These are phyloP conservation scores for Tinea trinotella DNA, from an alignment of 2,888 invertebrate genomes.

Conservation along the genomic window DNA sequence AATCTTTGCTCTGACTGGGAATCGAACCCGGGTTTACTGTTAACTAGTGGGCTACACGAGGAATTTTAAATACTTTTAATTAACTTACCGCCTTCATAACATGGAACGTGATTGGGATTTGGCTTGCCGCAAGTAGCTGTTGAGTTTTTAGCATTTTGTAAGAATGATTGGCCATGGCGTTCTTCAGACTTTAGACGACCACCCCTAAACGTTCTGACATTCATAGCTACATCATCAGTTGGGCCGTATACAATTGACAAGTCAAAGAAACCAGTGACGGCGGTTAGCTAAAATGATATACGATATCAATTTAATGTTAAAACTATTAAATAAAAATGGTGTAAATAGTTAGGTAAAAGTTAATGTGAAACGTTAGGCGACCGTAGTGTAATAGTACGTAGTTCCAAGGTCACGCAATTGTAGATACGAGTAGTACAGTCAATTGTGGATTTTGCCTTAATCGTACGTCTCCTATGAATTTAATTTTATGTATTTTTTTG, in stretches of 20 bases:
- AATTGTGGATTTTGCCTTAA: too few relatives aligned
- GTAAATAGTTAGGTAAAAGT: too few relatives aligned
- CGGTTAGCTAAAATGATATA: constrained; percentile 54
- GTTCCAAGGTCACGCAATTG: too few relatives aligned
- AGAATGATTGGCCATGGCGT: constrained; percentile 73
- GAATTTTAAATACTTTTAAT: background rate
- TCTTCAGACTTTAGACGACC: constrained; percentile 73
- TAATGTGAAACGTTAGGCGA: too few relatives aligned
- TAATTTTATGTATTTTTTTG: too few relatives aligned
- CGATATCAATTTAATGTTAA: too few relatives aligned
- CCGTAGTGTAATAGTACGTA: too few relatives aligned
- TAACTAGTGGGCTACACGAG: background rate
- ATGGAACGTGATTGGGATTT: constrained; percentile 67
- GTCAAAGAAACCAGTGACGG: constrained; percentile 76
- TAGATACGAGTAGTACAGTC: too few relatives aligned
- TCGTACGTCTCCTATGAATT: too few relatives aligned
- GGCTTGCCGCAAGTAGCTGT: constrained; percentile 70
- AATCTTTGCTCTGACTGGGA: too few relatives aligned
- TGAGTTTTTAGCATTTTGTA: constrained; percentile 72
- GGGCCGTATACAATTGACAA: constrained; percentile 82
- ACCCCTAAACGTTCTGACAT: constrained; percentile 72
- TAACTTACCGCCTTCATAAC: constrained; percentile 74
- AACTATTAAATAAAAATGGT: too few relatives aligned
- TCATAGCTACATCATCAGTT: constrained; percentile 67
- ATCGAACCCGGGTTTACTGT: too few relatives aligned